These are phyloP conservation scores for Merodon equestris DNA, from an alignment of 2,888 invertebrate genomes.

Conservation along the genomic window DNA sequence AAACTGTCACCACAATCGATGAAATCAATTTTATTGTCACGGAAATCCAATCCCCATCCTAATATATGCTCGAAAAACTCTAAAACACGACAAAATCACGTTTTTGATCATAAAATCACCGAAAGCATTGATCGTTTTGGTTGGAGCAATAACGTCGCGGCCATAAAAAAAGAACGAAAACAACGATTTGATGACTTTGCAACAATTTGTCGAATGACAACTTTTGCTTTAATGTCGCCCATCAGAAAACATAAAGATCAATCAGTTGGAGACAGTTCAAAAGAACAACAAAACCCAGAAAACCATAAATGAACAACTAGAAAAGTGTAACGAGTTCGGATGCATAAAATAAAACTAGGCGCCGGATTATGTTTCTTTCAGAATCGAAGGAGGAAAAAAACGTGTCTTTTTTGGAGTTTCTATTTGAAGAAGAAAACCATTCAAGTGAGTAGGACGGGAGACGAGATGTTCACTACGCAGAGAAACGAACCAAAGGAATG, in stretches of 20 bases:
- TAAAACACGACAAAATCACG: conserved; percentile 29
- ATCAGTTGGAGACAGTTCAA: conserved; percentile 25
- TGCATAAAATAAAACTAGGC: conserved; percentile 56
- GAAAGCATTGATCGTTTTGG: no score
- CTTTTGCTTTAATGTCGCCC: conserved; percentile 15
- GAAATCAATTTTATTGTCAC: conserved; percentile 12
- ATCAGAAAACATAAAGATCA: conserved; percentile 41
- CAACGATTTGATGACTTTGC: conserved; percentile 26
- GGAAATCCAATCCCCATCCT: conserved; percentile 19
- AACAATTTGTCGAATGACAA: conserved; percentile 41
- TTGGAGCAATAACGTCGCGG: no score
- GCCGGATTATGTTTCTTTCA: conserved; percentile 57
- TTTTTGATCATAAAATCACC: conserved; percentile 27
- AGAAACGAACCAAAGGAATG: neutral
- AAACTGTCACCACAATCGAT: neutral
- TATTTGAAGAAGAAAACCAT: conserved; percentile 22
- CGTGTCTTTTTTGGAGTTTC: conserved; percentile 10
- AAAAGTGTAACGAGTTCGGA: conserved; percentile 42
- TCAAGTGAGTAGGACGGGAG: neutral
- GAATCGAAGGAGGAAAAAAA: neutral
- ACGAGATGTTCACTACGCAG: neutral
- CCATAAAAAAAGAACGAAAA: conserved; percentile 1
- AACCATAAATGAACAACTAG: conserved; percentile 31
- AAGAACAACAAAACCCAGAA: conserved; percentile 29
- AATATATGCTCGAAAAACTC: conserved; percentile 18